A percentile compares a stretch with the other conserved stretches of the same genome.
phyloP scores from a whole-genome alignment of 2,888 invertebrate species.

The Epinotia ramella region DNA sequence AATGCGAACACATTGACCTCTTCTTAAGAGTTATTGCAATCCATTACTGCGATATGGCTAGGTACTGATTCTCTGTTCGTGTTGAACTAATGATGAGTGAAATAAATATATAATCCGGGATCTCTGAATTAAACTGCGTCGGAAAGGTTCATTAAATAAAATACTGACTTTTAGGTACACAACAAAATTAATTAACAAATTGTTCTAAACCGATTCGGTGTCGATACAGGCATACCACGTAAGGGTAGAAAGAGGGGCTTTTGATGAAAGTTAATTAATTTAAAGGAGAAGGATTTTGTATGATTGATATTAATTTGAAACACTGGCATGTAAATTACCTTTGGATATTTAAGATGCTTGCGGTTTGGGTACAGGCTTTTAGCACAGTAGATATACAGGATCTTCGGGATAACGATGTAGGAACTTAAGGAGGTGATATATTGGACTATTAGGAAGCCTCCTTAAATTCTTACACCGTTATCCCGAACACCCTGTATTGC shows the following conservation, averaged over 20 bases:
- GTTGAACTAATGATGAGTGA: too few species aligned
- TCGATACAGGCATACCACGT: slow-evolving; percentile 27
- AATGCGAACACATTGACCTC: neutral
- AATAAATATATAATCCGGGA: too few species aligned
- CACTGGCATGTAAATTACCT: slow-evolving; percentile 43
- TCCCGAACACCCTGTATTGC: too few species aligned
- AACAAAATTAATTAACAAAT: slow-evolving; percentile 44
- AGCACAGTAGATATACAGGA: too few species aligned
- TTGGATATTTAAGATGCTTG: slow-evolving; percentile 36
- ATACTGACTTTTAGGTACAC: slow-evolving; percentile 9
- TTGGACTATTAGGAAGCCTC: too few species aligned
- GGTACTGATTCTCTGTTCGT: too few species aligned
- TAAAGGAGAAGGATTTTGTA: slow-evolving; percentile 39
- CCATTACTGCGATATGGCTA: neutral
- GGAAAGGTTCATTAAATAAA: too few species aligned
- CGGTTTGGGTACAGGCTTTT: slow-evolving; percentile 21
- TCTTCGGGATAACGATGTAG: too few species aligned
- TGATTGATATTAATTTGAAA: too few species aligned
- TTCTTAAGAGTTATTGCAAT: neutral
- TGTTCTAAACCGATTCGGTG: slow-evolving; percentile 36
- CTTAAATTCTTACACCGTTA: too few species aligned
- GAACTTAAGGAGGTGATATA: too few species aligned
- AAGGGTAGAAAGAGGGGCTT: slow-evolving; percentile 41
- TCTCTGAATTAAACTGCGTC: too few species aligned
- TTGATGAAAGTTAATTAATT: slow-evolving; percentile 44